A percentile compares a stretch with the other conserved stretches of the same genome.
phyloP scores from a whole-genome alignment of 2,113 vertebrate species.

The Strix uralensis region DNA sequence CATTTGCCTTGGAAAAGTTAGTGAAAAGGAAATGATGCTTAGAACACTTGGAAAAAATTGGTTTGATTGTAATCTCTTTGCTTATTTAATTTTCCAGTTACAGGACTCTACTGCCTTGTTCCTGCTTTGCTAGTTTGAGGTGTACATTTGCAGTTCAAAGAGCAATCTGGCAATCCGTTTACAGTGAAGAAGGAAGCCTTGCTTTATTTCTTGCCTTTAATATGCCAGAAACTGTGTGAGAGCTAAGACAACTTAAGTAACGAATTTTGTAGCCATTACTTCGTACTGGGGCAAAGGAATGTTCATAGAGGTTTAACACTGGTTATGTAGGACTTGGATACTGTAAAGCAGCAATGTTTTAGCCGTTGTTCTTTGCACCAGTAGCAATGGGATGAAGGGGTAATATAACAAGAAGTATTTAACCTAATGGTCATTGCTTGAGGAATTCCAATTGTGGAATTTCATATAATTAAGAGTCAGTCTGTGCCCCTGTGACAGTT shows the following conservation, averaged over 20 bases:
- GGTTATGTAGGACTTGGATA: neutral
- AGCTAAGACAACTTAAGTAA: neutral
- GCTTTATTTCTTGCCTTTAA: neutral
- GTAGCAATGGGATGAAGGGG: neutral
- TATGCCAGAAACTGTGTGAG: neutral
- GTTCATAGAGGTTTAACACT: neutral
- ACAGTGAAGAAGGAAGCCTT: neutral
- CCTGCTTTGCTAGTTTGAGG: neutral
- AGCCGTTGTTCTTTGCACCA: neutral
- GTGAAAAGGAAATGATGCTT: neutral
- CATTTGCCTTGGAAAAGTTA: neutral
- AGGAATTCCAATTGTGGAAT: neutral
- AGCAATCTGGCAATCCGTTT: neutral
- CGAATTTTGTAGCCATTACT: neutral
- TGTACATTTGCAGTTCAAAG: neutral
- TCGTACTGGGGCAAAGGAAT: neutral
- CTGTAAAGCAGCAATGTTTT: neutral
- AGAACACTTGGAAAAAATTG: neutral
- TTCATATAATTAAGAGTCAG: neutral
- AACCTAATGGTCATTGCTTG: neutral
- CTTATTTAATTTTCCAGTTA: neutral
- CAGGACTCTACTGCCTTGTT: neutral
- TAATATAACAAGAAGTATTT: neutral
- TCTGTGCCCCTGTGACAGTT: neutral
- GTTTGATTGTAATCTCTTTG: neutral